phyloP scores from a whole-genome alignment of 2,113 vertebrate species.

The Colistium nudipinnis region DNA sequence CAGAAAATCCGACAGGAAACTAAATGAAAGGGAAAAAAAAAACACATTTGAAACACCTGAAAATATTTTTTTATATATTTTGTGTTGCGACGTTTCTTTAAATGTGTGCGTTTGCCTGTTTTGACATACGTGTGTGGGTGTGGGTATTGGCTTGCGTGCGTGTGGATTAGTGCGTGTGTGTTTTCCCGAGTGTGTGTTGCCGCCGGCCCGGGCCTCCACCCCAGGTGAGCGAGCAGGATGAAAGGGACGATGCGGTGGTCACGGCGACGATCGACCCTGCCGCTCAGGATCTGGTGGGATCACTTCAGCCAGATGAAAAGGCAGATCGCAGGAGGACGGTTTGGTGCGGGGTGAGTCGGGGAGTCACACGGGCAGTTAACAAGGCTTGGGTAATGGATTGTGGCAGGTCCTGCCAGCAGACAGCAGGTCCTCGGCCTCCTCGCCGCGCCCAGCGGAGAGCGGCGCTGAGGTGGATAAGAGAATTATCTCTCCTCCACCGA shows the following conservation, averaged over 20 bases:
- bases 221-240: conserved; percentile 60
- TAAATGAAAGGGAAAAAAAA: too few species aligned
- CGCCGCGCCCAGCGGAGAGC: conserved; percentile 79
- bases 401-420: conserved; percentile 82
- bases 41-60: too few species aligned
- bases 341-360: conserved; percentile 63
- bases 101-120: too few species aligned
- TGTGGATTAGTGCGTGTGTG: too few species aligned
- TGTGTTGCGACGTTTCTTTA: too few species aligned
- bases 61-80: too few species aligned
- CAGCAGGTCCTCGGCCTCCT: conserved; percentile 73
- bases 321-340: too few species aligned
- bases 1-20: too few species aligned
- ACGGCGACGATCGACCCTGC: conserved; percentile 32
- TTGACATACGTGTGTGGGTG: too few species aligned
- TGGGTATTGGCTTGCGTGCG: too few species aligned
- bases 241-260: conserved; percentile 63
- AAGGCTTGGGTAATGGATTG: conserved; percentile 82
- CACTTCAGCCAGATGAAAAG: conserved; percentile 72
- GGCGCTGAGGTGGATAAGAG: conserved; percentile 80
- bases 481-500: conserved; percentile 81
- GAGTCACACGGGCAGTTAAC: conserved; percentile 73
- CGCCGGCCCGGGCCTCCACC: conserved; percentile 9
- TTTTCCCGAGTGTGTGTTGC: conserved; percentile 3
- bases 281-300: conserved; percentile 45